Conservation (phyloP, 64 coral and sea anemone genomes). For the Orbicella faveolata region DNA sequence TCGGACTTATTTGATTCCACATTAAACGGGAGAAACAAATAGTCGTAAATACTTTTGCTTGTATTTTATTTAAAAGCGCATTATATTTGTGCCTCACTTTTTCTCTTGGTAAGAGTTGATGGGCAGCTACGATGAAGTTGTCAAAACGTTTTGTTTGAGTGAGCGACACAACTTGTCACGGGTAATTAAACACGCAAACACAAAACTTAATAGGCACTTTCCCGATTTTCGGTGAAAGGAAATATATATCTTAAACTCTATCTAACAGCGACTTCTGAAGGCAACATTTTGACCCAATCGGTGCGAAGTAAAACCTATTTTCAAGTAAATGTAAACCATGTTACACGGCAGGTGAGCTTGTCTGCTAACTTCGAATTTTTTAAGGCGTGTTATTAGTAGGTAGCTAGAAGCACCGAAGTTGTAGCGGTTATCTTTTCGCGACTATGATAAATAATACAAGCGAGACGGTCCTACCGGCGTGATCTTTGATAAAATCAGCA, state of each 20-base stretch:
- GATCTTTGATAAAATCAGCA: too few species aligned
- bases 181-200: constrained; percentile 38
- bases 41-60: neutral
- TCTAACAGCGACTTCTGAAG: too few species aligned
- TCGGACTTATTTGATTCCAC: neutral
- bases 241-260: neutral
- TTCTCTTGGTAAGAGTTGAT: constrained; percentile 1
- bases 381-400: too few species aligned
- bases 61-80: neutral
- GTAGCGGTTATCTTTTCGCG: too few species aligned
- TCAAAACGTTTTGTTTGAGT: neutral
- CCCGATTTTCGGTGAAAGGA: neutral
- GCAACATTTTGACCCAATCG: neutral
- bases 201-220: constrained; percentile 1
- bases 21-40: neutral
- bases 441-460: too few species aligned
- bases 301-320: neutral
- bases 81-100: neutral
- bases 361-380: too few species aligned
- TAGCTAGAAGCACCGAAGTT: too few species aligned
- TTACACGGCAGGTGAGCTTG: too few species aligned
- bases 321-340: neutral
- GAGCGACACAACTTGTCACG: constrained; percentile 19
- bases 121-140: constrained; percentile 22
- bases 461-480: too few species aligned